phyloP scores from a whole-genome alignment of 2,113 vertebrate genomes.

The Nicator chloris region DNA sequence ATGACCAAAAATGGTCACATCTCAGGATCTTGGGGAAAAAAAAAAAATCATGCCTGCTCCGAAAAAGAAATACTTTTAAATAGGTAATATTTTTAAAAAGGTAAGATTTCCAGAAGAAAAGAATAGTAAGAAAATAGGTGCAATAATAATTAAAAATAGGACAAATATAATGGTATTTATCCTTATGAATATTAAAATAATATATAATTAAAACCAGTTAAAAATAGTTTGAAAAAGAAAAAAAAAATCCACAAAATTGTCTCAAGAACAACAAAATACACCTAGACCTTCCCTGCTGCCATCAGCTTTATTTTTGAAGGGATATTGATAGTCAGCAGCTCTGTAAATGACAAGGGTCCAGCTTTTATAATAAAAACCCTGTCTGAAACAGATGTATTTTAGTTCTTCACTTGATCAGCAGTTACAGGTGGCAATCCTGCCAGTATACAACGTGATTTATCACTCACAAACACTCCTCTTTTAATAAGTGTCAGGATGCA shows the following conservation, averaged over 20 bases:
- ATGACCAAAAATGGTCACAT: neutral
- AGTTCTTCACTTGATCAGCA: neutral
- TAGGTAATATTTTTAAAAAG: too few relatives aligned
- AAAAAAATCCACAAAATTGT: neutral
- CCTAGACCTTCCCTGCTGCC: neutral
- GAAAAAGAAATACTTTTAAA: neutral
- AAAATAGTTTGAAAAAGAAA: neutral
- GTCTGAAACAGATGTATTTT: neutral
- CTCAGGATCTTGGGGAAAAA: neutral
- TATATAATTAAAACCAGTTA: neutral
- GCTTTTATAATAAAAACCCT: neutral
- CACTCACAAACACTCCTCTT: neutral
- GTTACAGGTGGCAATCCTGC: neutral
- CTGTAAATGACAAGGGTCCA: neutral
- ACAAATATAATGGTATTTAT: neutral
- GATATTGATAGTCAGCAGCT: neutral
- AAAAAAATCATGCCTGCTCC: neutral
- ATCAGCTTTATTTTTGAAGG: neutral
- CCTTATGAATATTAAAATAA: neutral
- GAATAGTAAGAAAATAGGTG: neutral
- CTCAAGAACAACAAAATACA: neutral
- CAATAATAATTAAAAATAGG: neutral
- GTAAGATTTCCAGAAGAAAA: neutral
- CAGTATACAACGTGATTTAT: fast-evolving
- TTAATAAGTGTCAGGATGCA: neutral